Conservation (phyloP, 2,888 invertebrate species). For the Xestobium rufovillosum region DNA sequence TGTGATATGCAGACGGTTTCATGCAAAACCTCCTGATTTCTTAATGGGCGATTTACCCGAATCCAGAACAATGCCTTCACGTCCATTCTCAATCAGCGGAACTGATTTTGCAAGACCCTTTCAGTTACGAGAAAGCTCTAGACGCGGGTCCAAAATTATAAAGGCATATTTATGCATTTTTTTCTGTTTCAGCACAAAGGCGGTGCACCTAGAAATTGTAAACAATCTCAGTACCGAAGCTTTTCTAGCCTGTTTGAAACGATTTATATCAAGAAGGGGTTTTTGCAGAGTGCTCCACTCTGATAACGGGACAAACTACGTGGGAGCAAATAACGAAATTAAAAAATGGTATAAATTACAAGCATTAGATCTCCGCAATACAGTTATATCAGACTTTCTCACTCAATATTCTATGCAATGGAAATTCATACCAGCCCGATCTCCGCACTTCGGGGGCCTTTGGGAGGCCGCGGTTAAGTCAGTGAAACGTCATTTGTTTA, state of each 20-base stretch:
- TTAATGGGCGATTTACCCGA: conserved; percentile 11
- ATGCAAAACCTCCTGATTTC: conserved; percentile 8
- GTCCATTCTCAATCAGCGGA: conserved; percentile 9
- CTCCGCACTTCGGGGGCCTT: too few relatives aligned
- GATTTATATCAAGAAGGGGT: conserved; percentile 11
- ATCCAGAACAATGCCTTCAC: conserved; percentile 6
- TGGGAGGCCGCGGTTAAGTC: too few relatives aligned
- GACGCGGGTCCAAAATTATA: conserved; percentile 8
- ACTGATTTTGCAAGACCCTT: conserved; percentile 12
- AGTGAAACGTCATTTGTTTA: too few relatives aligned
- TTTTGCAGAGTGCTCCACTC: conserved; percentile 10
- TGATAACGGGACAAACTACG: conserved; percentile 12
- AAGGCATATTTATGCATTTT: conserved; percentile 5
- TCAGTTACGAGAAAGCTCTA: not conserved
- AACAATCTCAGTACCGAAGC: conserved; percentile 8
- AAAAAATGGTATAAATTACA: conserved; percentile 4
- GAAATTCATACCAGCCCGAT: conserved; percentile 12
- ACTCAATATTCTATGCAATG: conserved; percentile 4
- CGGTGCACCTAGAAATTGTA: conserved; percentile 12
- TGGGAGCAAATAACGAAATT: too few relatives aligned
- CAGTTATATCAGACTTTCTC: conserved; percentile 2
- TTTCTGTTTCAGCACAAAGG: conserved; percentile 9
- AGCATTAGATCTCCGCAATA: not conserved
- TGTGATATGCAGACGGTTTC: conserved; percentile 6
- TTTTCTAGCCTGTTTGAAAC: conserved; percentile 10